Evolutionary conservation across 2,113 vertebrate species (phyloP).

Genomic region (Proterorhinus semilunaris): DNA sequence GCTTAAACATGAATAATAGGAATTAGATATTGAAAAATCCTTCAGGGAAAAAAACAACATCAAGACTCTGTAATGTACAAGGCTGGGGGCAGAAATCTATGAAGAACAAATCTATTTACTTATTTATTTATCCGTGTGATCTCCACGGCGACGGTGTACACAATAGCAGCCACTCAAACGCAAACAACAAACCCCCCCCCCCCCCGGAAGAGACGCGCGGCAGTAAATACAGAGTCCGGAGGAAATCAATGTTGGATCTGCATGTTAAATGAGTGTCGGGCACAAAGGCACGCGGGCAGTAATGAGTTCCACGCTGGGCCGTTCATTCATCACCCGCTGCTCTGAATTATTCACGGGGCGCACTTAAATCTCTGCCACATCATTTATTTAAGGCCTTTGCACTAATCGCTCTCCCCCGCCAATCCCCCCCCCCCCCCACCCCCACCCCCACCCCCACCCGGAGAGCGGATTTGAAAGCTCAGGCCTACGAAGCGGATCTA

Average conservation of each 20-base stretch:
- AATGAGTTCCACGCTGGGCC: neutral
- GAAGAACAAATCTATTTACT: no score
- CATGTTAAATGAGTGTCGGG: slow-evolving; percentile 3
- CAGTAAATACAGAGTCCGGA: neutral
- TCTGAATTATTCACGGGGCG: slow-evolving; percentile 1
- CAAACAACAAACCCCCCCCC: neutral
- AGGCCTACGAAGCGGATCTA: no score
- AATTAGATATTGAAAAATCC: no score
- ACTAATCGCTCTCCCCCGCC: neutral
- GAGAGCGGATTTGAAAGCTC: no score
- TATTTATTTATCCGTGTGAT: no score
- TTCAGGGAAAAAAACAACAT: no score
- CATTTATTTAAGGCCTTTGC: neutral
- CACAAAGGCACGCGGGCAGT: slow-evolving; percentile 3
- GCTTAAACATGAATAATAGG: no score
- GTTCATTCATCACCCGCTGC: neutral
- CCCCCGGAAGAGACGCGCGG: neutral
- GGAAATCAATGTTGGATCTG: slow-evolving; percentile 1
- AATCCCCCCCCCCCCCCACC: no score
- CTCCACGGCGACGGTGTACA: neutral
- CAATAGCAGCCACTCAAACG: neutral
- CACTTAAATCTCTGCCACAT: neutral
- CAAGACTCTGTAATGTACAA: no score
- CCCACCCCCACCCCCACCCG: no score
- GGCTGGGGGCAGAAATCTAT: no score